Evolutionary conservation across 1,140 invertebrate genomes (phyloP).

Genomic region (Melipona quadrifasciata): DNA sequence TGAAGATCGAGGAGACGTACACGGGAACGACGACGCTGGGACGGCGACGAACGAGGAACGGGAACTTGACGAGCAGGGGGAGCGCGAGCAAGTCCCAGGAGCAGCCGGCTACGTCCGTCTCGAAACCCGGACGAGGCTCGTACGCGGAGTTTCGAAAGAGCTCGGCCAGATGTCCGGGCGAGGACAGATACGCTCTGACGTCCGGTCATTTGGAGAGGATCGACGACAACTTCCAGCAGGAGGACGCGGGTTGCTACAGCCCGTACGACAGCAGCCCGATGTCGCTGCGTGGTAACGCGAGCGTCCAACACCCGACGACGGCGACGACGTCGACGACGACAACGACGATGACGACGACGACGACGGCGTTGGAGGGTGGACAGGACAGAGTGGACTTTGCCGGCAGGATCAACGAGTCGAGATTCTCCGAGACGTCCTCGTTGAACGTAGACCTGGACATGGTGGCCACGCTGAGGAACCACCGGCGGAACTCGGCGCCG

Average conservation of each 20-base stretch:
- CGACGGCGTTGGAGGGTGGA: neutral
- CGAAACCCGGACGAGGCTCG: constrained; percentile 67
- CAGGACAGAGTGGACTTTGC: constrained; percentile 55
- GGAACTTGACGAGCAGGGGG: constrained; percentile 7
- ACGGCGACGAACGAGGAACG: constrained; percentile 70
- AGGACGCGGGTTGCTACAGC: constrained; percentile 58
- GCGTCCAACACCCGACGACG: neutral
- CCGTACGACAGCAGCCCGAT: constrained; percentile 59
- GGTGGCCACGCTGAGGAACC: constrained; percentile 71
- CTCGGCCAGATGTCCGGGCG: constrained; percentile 58
- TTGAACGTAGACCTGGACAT: constrained; percentile 68
- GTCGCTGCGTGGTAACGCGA: constrained; percentile 42
- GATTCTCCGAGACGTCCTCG: constrained; percentile 67
- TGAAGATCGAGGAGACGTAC: constrained; percentile 77
- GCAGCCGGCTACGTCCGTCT: neutral
- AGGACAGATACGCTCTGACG: constrained; percentile 74
- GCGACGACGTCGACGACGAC: too few species aligned
- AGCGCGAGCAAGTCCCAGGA: constrained; percentile 63
- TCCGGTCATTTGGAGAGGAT: constrained; percentile 71
- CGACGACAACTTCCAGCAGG: constrained; percentile 69
- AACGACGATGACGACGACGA: neutral
- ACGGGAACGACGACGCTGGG: constrained; percentile 78
- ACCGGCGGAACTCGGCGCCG: constrained; percentile 75
- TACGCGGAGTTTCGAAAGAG: constrained; percentile 70
- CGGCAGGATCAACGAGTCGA: constrained; percentile 57